These are phyloP conservation scores for Ips nitidus DNA, from an alignment of 1,140 invertebrate genomes.

Conservation along the genomic window DNA sequence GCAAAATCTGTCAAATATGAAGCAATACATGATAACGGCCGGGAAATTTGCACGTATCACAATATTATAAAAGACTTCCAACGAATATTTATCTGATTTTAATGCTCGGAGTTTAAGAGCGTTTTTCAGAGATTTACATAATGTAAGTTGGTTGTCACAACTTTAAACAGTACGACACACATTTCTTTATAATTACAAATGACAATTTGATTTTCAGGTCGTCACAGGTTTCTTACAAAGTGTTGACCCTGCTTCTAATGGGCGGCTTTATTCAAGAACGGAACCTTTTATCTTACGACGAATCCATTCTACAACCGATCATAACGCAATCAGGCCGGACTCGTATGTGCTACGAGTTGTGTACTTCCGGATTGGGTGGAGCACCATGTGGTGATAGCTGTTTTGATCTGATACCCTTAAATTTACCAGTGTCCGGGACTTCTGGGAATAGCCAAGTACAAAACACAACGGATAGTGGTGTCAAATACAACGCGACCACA, in stretches of 20 bases:
- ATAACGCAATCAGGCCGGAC: constrained; percentile 43
- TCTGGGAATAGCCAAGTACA: constrained; percentile 1
- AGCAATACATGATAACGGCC: too few species aligned
- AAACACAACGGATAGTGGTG: not conserved
- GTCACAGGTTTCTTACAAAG: constrained; percentile 39
- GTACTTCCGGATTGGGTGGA: constrained; percentile 52
- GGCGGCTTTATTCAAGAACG: constrained; percentile 35
- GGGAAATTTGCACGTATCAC: too few species aligned
- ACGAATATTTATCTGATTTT: too few species aligned
- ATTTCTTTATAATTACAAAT: too few species aligned
- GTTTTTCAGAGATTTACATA: too few species aligned
- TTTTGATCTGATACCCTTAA: constrained; percentile 45
- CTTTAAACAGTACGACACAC: too few species aligned
- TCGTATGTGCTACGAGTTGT: constrained; percentile 51
- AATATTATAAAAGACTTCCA: too few species aligned
- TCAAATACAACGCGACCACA: constrained; percentile 29
- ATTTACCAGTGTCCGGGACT: constrained; percentile 39
- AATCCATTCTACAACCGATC: constrained; percentile 43
- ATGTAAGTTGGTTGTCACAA: too few species aligned
- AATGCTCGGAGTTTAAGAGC: too few species aligned
- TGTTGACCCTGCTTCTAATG: constrained; percentile 40
- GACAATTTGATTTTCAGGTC: constrained; percentile 34
- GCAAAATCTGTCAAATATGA: too few species aligned
- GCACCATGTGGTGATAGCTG: constrained; percentile 50
- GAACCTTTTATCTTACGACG: constrained; percentile 30